Evolutionary conservation across 2,797 vertebrate species (phyloP).

Genomic region (Acropternis orthonyx): DNA sequence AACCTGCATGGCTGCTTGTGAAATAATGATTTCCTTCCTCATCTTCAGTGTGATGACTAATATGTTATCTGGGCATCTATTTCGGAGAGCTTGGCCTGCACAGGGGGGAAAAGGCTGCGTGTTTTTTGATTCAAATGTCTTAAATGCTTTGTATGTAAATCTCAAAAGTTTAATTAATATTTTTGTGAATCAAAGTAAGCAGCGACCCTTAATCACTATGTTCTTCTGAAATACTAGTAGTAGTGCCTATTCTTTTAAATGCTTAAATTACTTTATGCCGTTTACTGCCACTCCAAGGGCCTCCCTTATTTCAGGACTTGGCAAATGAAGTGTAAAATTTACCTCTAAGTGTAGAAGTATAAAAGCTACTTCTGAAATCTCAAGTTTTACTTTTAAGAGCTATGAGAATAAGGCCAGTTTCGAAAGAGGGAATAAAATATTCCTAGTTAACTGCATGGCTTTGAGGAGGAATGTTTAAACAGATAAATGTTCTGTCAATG

Average conservation of each 20-base stretch:
- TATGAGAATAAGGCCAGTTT: not conserved
- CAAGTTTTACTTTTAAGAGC: not conserved
- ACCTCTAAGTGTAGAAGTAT: not conserved
- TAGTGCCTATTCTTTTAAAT: not conserved
- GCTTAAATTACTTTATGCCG: not conserved
- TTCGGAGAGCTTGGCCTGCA: not conserved
- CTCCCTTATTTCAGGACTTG: not conserved
- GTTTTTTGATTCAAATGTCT: not conserved
- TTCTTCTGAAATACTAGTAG: not conserved
- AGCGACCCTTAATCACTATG: not conserved
- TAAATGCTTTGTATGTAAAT: not conserved
- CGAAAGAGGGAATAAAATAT: not conserved
- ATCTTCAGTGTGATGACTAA: not conserved
- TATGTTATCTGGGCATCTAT: not conserved
- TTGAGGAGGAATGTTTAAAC: not conserved
- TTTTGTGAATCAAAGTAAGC: not conserved
- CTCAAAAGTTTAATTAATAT: not conserved
- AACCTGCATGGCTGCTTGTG: conserved; percentile 33
- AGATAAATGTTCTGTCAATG: not conserved
- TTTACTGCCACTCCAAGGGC: not conserved
- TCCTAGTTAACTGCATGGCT: not conserved
- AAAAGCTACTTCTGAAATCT: not conserved
- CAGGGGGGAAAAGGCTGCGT: no score
- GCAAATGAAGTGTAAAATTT: not conserved
- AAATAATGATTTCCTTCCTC: conserved; percentile 52